Conservation (phyloP, 2,888 invertebrate genomes). For the Scaptomyza polygonia region DNA sequence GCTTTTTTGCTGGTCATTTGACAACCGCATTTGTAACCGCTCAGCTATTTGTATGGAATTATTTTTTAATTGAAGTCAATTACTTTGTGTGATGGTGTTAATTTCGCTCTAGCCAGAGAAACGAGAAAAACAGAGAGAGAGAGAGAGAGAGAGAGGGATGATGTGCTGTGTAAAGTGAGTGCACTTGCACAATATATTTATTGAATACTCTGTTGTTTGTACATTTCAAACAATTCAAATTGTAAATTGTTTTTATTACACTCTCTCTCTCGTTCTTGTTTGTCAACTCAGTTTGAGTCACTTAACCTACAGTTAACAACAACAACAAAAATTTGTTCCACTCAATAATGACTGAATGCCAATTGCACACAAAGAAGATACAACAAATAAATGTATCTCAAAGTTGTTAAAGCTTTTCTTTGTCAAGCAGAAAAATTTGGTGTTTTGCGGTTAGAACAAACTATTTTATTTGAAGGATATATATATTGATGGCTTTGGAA, state of each 20-base stretch:
- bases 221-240: slow-evolving; percentile 59
- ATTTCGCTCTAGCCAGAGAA: slow-evolving; percentile 54
- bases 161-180: too few species aligned
- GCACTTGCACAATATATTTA: slow-evolving; percentile 42
- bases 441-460: slow-evolving; percentile 13
- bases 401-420: slow-evolving; percentile 21
- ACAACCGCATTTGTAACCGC: slow-evolving; percentile 32
- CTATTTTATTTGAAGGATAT: slow-evolving; percentile 21
- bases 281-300: slow-evolving; percentile 43
- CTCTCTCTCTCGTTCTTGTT: slow-evolving; percentile 37
- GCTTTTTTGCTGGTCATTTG: slow-evolving; percentile 21
- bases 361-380: slow-evolving; percentile 4
- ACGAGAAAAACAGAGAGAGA: not conserved
- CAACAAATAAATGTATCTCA: slow-evolving; percentile 27
- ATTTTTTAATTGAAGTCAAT: slow-evolving; percentile 82
- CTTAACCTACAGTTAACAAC: slow-evolving; percentile 51
- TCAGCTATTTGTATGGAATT: slow-evolving; percentile 58
- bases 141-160: not conserved
- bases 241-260: slow-evolving; percentile 71
- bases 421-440: slow-evolving; percentile 2
- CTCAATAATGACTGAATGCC: slow-evolving; percentile 33
- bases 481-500: not conserved
- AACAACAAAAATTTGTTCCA: slow-evolving; percentile 36
- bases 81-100: slow-evolving; percentile 82
- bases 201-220: not conserved